Base-by-base conservation (phyloP, 2,888 invertebrate genomes). In the Dastarcus helophoroides region DNA sequence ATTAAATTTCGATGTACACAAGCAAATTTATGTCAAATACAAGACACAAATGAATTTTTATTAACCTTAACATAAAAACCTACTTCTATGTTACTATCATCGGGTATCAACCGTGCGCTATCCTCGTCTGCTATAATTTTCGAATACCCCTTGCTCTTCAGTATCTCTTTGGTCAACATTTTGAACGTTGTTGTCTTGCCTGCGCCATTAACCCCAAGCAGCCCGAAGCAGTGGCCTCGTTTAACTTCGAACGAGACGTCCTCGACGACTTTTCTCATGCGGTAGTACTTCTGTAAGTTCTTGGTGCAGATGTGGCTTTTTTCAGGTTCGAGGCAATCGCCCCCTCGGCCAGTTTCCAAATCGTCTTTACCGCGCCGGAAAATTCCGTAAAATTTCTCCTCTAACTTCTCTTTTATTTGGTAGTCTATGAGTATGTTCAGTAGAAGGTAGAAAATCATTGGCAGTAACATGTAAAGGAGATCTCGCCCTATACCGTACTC, bases 141-240 rank as follows among this genome's bases (percentile, higher is more conserved):
- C n/a, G n/a, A n/a, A n/a, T n/a, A 31, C 23, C 42, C 37, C 19
- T 38, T 35, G n/a, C 39, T 40, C 12, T 33, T 19, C n/a, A 42
- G 36, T n/a, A 71, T 69, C 48, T 79, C 79, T 0, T 77, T 77
- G 0, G 85, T 82, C 29, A 89, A 62, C 77, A 88, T 82, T 55
- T 77, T 76, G 59, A 91, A 91, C 1, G 86, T 84, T 3, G 78
- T 79, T 0, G 83, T 79, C 59, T 88, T 88, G 4, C 86, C 88
- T 1, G 88, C 86, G 7, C 88, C 86, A 56, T 88, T 88, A n/a
- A 83, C 77, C 0, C 88, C 88, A 32, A 89, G 62, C 14, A 88
- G 62, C 1, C 88, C 88, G 51, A 86, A 83, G 49, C 86, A 88
- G 58, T 85, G 82, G 2, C 81, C 79, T 50, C 47, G 40, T 26